Conservation (phyloP, 2,113 vertebrate genomes). For the Caracal caracal region DNA sequence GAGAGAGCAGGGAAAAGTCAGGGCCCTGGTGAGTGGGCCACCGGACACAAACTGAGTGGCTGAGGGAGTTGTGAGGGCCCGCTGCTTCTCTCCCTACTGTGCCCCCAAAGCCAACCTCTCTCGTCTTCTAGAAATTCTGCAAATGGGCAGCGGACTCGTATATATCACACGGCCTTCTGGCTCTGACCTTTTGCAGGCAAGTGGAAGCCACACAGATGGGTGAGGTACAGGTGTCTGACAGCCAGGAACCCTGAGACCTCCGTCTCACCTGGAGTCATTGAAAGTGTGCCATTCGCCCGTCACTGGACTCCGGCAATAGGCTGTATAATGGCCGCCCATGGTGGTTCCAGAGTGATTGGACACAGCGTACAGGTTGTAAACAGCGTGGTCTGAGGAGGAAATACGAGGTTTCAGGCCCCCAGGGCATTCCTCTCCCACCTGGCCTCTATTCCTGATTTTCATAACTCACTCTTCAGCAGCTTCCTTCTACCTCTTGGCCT, state of each 20-base stretch:
- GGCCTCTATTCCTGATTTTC: not conserved
- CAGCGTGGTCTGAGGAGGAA: slow-evolving; percentile 87
- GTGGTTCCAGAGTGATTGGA: slow-evolving; percentile 98
- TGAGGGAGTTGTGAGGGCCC: fast-evolving
- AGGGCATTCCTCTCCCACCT: not conserved
- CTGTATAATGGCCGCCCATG: slow-evolving; percentile 96
- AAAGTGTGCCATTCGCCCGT: slow-evolving; percentile 96
- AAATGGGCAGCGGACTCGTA: no score
- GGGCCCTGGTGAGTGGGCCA: not conserved
- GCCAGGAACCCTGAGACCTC: fast-evolving
- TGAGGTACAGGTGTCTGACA: not conserved
- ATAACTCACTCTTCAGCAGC: not conserved
- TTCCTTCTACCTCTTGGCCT: not conserved
- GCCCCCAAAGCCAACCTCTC: not conserved
- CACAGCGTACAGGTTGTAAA: slow-evolving; percentile 96
- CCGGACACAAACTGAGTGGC: fast-evolving
- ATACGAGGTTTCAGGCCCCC: not conserved
- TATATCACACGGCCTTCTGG: not conserved
- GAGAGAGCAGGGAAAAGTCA: slow-evolving; percentile 40
- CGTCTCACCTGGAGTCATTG: slow-evolving; percentile 94
- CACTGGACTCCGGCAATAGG: slow-evolving; percentile 93
- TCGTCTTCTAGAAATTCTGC: not conserved
- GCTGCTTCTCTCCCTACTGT: not conserved
- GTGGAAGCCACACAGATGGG: not conserved
- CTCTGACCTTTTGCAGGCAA: not conserved